Evolutionary conservation across 2,888 invertebrate species (phyloP), one percentile per base, ranked within the genome.

Genomic region (Tuberolachnus salignus): DNA sequence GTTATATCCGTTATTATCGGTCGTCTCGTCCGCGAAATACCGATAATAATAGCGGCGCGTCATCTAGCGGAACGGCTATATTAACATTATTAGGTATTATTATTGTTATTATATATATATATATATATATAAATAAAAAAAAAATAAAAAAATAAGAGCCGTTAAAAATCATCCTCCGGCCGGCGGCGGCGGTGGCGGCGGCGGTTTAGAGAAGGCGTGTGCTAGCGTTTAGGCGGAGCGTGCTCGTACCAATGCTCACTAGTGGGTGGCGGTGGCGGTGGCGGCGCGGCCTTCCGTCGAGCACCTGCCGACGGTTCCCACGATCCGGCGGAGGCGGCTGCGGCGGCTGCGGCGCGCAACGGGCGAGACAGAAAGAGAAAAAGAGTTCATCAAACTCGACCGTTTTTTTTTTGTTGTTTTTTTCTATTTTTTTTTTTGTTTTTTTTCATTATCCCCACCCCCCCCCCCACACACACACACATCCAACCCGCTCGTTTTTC

Each of bases 271-370:
- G 64, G 34, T 21, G 63, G 51, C 14, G 71, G 23, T 42, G 51
- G 66, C 74, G 74, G 46, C 14, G 53, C 66, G 64, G 46, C 67
- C 55, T 67, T 67, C 66, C 75, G 75, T 34, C 75, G 75, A 78
- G 67, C 75, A 78, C 75, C 75, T 78, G 75, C 75, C 75, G 75
- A 64, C 75, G 59, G 75, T 78, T 78, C 75, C 75, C 75, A 78
- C 75, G 75, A 67, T 67, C 57, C 75, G 21, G 44, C 51, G n/a
- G 19, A 59, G 71, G 63, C 46, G 53, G 46, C 42, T 46, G 34
- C 14, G 59, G 21, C 21, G 70, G 73, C 3, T 6, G 6, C 3
- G 34, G 34, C 34, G 34, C 3, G 6, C 6, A 34, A 6, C 3
- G 34, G n/a, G n/a, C n/a, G n/a, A n/a, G n/a, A n/a, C n/a, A n/a